Conservation (phyloP, 2,113 vertebrate genomes). For the Martes martes region DNA sequence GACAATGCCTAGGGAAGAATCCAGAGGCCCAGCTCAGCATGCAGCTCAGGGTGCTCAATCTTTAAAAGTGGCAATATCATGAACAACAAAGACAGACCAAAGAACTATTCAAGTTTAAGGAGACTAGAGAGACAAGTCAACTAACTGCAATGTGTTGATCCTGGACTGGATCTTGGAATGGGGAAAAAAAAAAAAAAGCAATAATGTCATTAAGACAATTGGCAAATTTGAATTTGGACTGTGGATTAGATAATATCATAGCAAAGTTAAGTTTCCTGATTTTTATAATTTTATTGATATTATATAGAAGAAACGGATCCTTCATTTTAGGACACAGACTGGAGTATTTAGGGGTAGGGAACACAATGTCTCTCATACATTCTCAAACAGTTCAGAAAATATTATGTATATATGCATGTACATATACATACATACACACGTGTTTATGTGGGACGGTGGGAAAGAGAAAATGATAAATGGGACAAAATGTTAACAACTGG, state of each 20-base stretch:
- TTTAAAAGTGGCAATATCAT: neutral
- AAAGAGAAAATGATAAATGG: neutral
- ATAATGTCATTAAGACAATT: neutral
- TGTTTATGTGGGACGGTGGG: neutral
- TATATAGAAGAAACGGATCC: neutral
- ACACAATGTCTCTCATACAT: neutral
- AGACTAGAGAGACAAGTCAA: neutral
- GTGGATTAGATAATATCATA: neutral
- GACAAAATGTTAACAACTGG: neutral
- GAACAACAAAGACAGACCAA: neutral
- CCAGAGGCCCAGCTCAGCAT: slow-evolving; percentile 73
- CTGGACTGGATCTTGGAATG: neutral
- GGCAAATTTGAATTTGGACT: neutral
- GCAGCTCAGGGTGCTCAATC: slow-evolving; percentile 77
- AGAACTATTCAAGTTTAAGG: neutral
- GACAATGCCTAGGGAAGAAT: slow-evolving; percentile 81
- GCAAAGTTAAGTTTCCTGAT: neutral
- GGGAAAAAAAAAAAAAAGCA: neutral
- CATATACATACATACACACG: neutral
- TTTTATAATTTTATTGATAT: neutral
- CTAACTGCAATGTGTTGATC: neutral
- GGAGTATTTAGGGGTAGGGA: neutral
- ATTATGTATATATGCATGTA: neutral
- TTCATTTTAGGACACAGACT: neutral
- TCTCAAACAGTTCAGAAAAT: neutral